A percentile compares a stretch with the other conserved stretches of the same genome.
These are phyloP conservation scores for Uropsilus gracilis DNA, from an alignment of 2,113 vertebrate species.

Conservation along the genomic window DNA sequence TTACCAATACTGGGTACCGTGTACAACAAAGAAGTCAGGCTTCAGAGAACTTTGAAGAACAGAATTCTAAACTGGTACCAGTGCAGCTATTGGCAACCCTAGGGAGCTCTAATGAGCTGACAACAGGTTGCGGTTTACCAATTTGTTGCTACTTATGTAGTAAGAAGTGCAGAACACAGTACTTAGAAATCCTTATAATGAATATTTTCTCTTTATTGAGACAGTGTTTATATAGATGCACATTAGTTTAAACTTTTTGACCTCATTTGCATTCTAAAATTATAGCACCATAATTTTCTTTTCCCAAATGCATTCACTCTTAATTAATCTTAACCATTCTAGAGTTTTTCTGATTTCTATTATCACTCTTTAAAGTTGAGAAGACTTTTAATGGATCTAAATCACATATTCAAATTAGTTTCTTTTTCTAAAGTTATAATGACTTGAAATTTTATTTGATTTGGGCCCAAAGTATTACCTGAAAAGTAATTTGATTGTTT, in stretches of 20 bases:
- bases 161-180: neutral
- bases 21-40: neutral
- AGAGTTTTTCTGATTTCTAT: slow-evolving; percentile 82
- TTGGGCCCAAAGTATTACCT: slow-evolving; percentile 78
- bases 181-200: slow-evolving; percentile 47
- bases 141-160: slow-evolving; percentile 48
- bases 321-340: slow-evolving; percentile 85
- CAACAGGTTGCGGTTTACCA: slow-evolving; percentile 51
- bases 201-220: slow-evolving; percentile 71
- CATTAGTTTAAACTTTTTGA: slow-evolving; percentile 83
- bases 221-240: slow-evolving; percentile 76
- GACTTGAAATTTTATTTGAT: slow-evolving; percentile 84
- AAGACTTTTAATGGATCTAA: slow-evolving; percentile 85
- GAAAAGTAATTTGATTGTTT: slow-evolving; percentile 81
- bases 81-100: neutral
- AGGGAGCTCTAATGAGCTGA: neutral
- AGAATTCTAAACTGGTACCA: neutral
- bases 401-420: slow-evolving; percentile 85
- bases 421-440: slow-evolving; percentile 83
- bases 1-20: neutral
- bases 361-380: slow-evolving; percentile 85
- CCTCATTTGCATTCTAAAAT: slow-evolving; percentile 82
- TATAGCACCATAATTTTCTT: slow-evolving; percentile 74
- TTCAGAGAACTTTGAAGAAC: neutral
- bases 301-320: slow-evolving; percentile 79